Evolutionary conservation across 2,888 invertebrate species (phyloP).

Genomic region (Drosophila monieri): DNA sequence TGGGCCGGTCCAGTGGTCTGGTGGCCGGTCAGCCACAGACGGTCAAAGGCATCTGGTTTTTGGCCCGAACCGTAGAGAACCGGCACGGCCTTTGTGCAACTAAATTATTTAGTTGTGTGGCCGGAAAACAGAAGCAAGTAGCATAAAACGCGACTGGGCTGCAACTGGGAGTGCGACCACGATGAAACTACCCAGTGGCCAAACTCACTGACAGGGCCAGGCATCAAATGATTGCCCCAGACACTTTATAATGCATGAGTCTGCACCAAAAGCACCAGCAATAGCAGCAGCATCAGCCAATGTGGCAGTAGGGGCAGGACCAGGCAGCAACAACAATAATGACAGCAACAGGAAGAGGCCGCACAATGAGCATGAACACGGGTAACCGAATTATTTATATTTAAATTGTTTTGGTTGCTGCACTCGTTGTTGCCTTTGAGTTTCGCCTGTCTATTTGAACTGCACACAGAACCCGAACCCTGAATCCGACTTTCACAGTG

Average conservation of each 20-base stretch:
- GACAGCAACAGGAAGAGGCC: slow-evolving; percentile 51
- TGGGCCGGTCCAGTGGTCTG: background rate
- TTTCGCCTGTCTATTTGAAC: slow-evolving; percentile 54
- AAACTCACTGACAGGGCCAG: slow-evolving; percentile 65
- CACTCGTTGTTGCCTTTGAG: slow-evolving; percentile 61
- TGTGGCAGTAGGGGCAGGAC: slow-evolving; percentile 6
- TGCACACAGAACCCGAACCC: slow-evolving; percentile 25
- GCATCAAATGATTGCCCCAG: slow-evolving; percentile 77
- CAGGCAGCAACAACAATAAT: slow-evolving; percentile 52
- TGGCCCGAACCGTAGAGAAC: slow-evolving; percentile 6
- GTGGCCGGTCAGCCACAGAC: slow-evolving; percentile 43
- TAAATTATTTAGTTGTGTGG: slow-evolving; percentile 77
- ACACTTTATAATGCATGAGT: slow-evolving; percentile 80
- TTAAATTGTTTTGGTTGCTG: slow-evolving; percentile 71
- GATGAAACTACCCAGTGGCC: slow-evolving; percentile 38
- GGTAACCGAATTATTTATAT: slow-evolving; percentile 76
- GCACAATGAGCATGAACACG: slow-evolving; percentile 73
- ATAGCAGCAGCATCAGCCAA: slow-evolving; percentile 4
- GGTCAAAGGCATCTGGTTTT: slow-evolving; percentile 42
- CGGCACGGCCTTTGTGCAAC: slow-evolving; percentile 57
- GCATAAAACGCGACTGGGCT: slow-evolving; percentile 17
- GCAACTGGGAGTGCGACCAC: slow-evolving; percentile 21
- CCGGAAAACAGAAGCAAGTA: slow-evolving; percentile 53
- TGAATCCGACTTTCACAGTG: slow-evolving; percentile 15
- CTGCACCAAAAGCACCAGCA: slow-evolving; percentile 34